Conservation (phyloP, 2,113 vertebrate species). For the Oreotrochilus melanogaster region DNA sequence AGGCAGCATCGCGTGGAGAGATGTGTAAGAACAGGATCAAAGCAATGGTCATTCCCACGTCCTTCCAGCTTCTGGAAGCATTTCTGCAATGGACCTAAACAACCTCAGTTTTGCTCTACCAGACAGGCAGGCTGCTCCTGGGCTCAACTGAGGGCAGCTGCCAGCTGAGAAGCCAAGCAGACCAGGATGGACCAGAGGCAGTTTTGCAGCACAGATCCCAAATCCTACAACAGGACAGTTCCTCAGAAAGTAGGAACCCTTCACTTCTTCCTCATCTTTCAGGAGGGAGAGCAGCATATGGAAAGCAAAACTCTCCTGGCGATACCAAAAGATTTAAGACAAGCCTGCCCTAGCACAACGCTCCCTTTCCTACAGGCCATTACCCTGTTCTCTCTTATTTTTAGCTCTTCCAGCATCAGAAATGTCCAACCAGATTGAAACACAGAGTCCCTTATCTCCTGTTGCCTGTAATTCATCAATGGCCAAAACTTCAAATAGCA, state of each 20-base stretch:
- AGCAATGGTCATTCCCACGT: background rate
- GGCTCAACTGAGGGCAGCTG: background rate
- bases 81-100: background rate
- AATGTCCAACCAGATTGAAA: background rate
- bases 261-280: background rate
- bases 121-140: background rate
- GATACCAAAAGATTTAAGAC: background rate
- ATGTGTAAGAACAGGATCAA: background rate
- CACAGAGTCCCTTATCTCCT: background rate
- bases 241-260: too few species aligned
- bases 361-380: background rate
- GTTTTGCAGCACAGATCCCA: background rate
- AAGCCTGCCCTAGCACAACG: background rate
- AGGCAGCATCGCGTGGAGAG: background rate
- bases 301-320: background rate
- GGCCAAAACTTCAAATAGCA: background rate
- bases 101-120: background rate
- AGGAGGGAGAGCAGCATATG: background rate
- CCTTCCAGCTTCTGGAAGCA: background rate
- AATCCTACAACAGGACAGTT: background rate
- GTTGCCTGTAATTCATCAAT: background rate
- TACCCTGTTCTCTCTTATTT: background rate
- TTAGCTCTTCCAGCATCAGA: background rate
- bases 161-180: background rate
- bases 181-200: rapidly evolving